Evolutionary conservation across 2,888 invertebrate species (phyloP), one percentile per base, ranked within the genome.

Genomic region (Noctuana brunneofusca): DNA sequence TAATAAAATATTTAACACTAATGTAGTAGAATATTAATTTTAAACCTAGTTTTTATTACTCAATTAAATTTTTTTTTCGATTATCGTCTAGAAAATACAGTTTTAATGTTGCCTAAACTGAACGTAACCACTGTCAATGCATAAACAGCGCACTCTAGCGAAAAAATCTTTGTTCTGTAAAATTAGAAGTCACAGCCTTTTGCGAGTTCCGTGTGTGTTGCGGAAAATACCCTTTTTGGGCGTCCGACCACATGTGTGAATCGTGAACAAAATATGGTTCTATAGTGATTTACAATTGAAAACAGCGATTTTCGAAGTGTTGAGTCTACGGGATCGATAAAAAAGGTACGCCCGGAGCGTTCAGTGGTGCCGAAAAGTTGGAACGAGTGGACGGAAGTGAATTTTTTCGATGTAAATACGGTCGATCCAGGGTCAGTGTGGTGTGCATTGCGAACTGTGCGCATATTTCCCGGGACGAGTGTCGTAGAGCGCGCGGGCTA

Each of bases 201-300:
- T 81, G 87, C 84, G 83, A 89, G 89, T 89, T 91, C 90, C 89
- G 90, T 91, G 87, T 88, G 85, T 88, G 84, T 87, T 89, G 89
- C 87, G 89, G 93, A 93, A 93, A 93, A 93, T 93, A 92, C 92
- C 93, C 92, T 93, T 93, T 91, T 93, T 93, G 93, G 93, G 93
- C 93, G 93, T 93, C 92, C 92, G 91, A 93, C 93, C 93, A 93
- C 93, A 93, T 93, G 93, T 93, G 92, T 92, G 90, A 84, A 86
- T 87, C 81, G 87, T 86, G 88, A 89, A 88, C 87, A 87, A 89
- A 89, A 84, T 90, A 89, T 83, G 87, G 84, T 87, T 88, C 81
- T 85, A 69, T 76, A 80, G 87, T 88, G 87, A 87, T 81, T 88
- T 86, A 78, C 80, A 78, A 79, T 73, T 75, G 69, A 72, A 72